A percentile compares a stretch with the other conserved stretches of the same genome.
phyloP scores from a whole-genome alignment of 2,113 vertebrate genomes.

The Clinocottus analis region DNA sequence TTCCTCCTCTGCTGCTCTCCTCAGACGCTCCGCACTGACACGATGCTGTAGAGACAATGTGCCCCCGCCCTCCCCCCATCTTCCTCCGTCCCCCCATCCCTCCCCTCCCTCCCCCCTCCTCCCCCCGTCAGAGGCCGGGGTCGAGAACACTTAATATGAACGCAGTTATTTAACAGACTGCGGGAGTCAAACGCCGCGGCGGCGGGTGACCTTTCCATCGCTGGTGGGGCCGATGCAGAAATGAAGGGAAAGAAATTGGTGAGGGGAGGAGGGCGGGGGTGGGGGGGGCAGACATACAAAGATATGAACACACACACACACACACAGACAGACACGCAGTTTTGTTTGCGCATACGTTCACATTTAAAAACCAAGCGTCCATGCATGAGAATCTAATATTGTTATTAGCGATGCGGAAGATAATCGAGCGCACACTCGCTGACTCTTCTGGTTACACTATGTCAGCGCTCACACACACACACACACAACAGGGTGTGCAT shows the following conservation, averaged over 20 bases:
- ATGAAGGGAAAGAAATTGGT: conserved; percentile 45
- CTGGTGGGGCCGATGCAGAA: conserved; percentile 68
- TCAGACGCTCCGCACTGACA: conserved; percentile 27
- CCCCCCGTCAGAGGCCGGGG: conserved; percentile 33
- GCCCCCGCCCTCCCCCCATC: conserved; percentile 41
- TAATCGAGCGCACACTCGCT: conserved; percentile 21
- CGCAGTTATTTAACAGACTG: conserved; percentile 70
- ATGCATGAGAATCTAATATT: conserved; percentile 46
- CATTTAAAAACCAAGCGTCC: conserved; percentile 42
- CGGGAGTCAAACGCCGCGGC: conserved; percentile 64
- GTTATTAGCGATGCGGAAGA: conserved; percentile 64
- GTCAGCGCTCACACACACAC: conserved; percentile 9
- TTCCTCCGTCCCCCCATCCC: no score
- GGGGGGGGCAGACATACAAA: conserved; percentile 17
- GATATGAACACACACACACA: conserved; percentile 27
- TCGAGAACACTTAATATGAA: conserved; percentile 69
- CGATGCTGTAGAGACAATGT: conserved; percentile 55
- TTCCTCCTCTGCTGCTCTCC: neutral
- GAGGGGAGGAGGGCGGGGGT: neutral
- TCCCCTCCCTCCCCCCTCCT: conserved; percentile 54
- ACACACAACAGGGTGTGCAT: conserved; percentile 6
- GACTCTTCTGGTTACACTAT: conserved; percentile 45
- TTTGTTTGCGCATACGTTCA: conserved; percentile 26
- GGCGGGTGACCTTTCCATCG: conserved; percentile 72
- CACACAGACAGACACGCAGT: neutral